Evolutionary conservation across 2,797 vertebrate genomes (phyloP), one percentile per base, ranked within the genome.

Genomic region (Odontamblyopus lacepedii): DNA sequence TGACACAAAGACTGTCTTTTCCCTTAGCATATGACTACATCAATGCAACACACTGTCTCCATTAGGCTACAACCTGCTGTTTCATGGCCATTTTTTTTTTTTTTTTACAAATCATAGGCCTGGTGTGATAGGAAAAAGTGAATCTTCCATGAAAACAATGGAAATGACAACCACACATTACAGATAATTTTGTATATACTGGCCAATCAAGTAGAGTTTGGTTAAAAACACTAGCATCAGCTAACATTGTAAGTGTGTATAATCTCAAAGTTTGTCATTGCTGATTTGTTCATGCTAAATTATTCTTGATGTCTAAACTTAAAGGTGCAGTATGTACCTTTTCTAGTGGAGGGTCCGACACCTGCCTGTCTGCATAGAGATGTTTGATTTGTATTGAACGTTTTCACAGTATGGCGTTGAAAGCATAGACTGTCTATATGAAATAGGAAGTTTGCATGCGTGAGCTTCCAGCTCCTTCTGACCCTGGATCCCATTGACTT

Each of bases 1-100:
- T 70, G 73, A 78, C 84, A 88, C 83, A 89, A 85, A 89, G 78
- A 72, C 81, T 13, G 80, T 83, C 79, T 89, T 73, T 79, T 82
- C 74, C 81, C 82, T 80, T 80, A 75, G 78, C 35, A 81, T 84
- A 74, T 62, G 78, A 72, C 76, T 78, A 74, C 79, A 80, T 53
- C 76, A 70, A 73, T 75, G 78, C 57, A 73, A 78, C 48, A 72
- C 68, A 78, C 78, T 85, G 66, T 67, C 73, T 74, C 19, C 72
- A 77, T 82, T 72, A 70, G 78, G 78, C 74, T 69, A 68, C 81
- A 83, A 78, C 76, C 82, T 78, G 80, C 78, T 81, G 83, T 79
- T 79, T 70, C 71, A 50, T 13, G 5, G 69, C 74, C 81, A 77
- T 74, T 81, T 38, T 23, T 23, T 23, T 23, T 23, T 23, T 23